These are phyloP conservation scores for Gorilla gorilla DNA, from an alignment of 2,113 vertebrate species.

Conservation along the genomic window DNA sequence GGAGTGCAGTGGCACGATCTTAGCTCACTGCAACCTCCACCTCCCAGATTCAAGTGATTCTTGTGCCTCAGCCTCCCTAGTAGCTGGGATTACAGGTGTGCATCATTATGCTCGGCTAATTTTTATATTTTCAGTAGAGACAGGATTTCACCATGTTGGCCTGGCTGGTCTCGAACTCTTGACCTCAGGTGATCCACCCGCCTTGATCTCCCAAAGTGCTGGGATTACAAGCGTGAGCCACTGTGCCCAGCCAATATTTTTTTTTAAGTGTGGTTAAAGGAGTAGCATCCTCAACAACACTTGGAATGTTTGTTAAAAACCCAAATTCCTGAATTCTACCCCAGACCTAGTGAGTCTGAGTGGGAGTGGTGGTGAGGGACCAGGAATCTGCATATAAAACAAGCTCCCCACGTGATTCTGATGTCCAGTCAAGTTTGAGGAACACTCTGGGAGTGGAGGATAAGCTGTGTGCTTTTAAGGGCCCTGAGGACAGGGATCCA, in stretches of 20 bases:
- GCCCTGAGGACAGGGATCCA: not conserved
- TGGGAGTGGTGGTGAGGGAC: not conserved
- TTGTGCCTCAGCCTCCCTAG: too few species aligned
- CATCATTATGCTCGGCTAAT: too few species aligned
- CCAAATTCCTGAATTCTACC: not conserved
- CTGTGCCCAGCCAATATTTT: not conserved
- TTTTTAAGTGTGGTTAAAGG: not conserved
- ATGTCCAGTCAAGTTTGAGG: not conserved
- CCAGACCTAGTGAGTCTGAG: not conserved
- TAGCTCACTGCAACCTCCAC: too few species aligned
- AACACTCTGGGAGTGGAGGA: not conserved
- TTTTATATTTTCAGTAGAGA: too few species aligned
- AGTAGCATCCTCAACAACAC: not conserved
- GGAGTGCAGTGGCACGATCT: too few species aligned
- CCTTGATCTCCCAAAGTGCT: too few species aligned
- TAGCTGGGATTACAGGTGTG: too few species aligned
- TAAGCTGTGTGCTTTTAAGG: not conserved
- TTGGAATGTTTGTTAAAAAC: not conserved
- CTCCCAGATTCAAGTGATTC: too few species aligned
- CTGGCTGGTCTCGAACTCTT: too few species aligned
- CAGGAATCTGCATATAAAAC: not conserved
- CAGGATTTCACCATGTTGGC: too few species aligned
- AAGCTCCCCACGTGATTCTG: not conserved
- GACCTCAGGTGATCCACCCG: too few species aligned
- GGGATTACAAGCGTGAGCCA: too few species aligned